Conservation (phyloP, 1,140 invertebrate genomes). For the Drusus annulatus region DNA sequence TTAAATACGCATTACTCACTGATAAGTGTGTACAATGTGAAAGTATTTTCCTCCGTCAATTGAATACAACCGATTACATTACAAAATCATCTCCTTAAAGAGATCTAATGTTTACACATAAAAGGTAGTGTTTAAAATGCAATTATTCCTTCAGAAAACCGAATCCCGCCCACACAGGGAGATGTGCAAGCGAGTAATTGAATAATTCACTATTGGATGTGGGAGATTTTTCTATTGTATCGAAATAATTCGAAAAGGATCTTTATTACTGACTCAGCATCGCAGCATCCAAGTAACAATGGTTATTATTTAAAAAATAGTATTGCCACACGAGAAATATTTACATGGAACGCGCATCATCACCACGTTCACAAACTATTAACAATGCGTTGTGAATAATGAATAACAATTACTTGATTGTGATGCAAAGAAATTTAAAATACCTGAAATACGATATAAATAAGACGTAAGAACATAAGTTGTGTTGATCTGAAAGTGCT, state of each 20-base stretch:
- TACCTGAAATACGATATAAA: neutral
- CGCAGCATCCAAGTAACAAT: slow-evolving; percentile 25
- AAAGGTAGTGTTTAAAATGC: slow-evolving; percentile 23
- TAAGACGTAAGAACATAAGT: no score
- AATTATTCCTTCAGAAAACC: slow-evolving; percentile 29
- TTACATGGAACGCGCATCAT: slow-evolving; percentile 32
- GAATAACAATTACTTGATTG: slow-evolving; percentile 1
- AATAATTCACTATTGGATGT: slow-evolving; percentile 33
- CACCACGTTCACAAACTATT: slow-evolving; percentile 9
- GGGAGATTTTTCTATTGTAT: slow-evolving; percentile 40
- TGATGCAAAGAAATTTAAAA: slow-evolving; percentile 17
- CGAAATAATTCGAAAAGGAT: slow-evolving; percentile 2
- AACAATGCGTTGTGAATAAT: slow-evolving; percentile 22
- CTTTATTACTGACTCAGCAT: slow-evolving; percentile 31
- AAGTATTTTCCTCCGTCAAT: neutral
- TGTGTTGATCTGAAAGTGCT: no score
- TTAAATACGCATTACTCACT: no score
- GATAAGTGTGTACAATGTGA: neutral
- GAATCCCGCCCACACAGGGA: neutral
- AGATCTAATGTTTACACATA: slow-evolving; percentile 1
- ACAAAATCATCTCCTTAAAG: slow-evolving; percentile 1
- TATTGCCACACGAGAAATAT: slow-evolving; percentile 17
- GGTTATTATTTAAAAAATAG: slow-evolving; percentile 33
- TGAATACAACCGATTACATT: neutral
- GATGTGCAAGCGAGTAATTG: slow-evolving; percentile 29